These are phyloP conservation scores for Cinclus cinclus DNA, from an alignment of 2,113 vertebrate species.

Conservation along the genomic window DNA sequence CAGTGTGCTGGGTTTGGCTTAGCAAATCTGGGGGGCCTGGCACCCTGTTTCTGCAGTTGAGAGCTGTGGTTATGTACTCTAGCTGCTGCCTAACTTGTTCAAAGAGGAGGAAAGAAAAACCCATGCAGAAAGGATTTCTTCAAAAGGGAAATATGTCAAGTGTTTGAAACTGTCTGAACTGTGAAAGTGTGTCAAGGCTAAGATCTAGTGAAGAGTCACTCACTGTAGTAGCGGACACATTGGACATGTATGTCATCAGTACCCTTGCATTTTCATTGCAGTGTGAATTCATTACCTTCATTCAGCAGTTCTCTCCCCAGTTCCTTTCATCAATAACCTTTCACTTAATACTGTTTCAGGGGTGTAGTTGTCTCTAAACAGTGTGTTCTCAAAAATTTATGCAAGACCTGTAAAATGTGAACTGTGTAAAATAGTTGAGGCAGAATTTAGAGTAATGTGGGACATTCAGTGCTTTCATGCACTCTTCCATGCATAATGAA, in stretches of 20 bases:
- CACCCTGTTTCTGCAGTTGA: accelerated
- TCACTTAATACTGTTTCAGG: background rate
- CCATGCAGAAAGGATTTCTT: background rate
- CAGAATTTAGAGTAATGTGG: background rate
- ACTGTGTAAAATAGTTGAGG: background rate
- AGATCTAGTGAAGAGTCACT: background rate
- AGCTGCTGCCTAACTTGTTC: background rate
- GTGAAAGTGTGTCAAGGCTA: background rate
- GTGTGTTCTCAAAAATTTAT: background rate
- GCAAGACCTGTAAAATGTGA: background rate
- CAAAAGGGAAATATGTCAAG: background rate
- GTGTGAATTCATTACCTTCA: background rate
- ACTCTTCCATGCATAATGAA: background rate
- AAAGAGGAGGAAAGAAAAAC: background rate
- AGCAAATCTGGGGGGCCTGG: background rate
- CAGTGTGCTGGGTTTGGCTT: background rate
- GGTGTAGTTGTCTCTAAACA: background rate
- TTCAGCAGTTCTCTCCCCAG: background rate
- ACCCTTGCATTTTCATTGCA: background rate
- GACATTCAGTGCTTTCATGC: background rate
- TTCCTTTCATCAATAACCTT: background rate
- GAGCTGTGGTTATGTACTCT: background rate
- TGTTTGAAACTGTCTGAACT: background rate
- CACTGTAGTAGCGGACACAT: background rate
- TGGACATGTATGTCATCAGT: background rate